A percentile compares a stretch with the other conserved stretches of the same genome.
phyloP scores from a whole-genome alignment of 2,113 vertebrate genomes.

The Suricata suricatta region DNA sequence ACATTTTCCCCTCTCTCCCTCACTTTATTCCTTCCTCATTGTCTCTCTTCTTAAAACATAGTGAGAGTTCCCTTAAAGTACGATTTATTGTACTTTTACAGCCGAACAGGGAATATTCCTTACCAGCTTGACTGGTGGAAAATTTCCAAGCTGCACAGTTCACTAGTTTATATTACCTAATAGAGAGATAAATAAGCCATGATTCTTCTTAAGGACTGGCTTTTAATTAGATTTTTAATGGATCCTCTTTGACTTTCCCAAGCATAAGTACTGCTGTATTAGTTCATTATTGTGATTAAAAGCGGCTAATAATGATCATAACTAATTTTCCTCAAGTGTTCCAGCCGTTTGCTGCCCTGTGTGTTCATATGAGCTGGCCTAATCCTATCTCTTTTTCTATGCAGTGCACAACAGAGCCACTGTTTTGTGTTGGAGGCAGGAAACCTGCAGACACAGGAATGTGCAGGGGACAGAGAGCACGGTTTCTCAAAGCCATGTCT shows the following conservation, averaged over 20 bases:
- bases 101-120: conserved; percentile 68
- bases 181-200: conserved; percentile 80
- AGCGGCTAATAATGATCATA: conserved; percentile 82
- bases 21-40: background rate
- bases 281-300: conserved; percentile 85
- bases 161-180: conserved; percentile 80
- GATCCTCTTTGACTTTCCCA: conserved; percentile 83
- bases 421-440: background rate
- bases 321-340: conserved; percentile 81
- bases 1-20: background rate
- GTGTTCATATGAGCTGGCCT: conserved; percentile 11
- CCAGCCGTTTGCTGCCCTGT: conserved; percentile 56
- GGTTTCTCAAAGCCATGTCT: fast-evolving
- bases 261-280: conserved; percentile 76
- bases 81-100: conserved; percentile 76
- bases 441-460: background rate
- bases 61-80: conserved; percentile 62
- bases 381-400: background rate
- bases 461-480: background rate
- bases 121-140: conserved; percentile 74
- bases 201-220: conserved; percentile 81
- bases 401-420: background rate
- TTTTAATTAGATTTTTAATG: conserved; percentile 91
- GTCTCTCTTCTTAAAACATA: conserved; percentile 59
- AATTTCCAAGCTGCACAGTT: conserved; percentile 76